Base-by-base conservation (phyloP, 2,797 vertebrate genomes). In the Etheostoma perlongum region DNA sequence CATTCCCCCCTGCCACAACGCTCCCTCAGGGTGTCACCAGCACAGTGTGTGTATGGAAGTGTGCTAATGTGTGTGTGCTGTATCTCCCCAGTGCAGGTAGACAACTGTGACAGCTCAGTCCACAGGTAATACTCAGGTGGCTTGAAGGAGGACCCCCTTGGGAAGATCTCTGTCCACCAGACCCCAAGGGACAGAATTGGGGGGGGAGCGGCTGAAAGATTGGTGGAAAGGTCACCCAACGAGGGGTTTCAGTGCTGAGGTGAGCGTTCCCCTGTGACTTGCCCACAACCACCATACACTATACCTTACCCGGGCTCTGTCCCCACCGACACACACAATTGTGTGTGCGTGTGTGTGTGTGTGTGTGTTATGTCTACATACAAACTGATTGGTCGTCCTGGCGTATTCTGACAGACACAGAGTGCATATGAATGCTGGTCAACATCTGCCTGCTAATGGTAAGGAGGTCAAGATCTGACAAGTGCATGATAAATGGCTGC, bases 401-500 rank as follows among this genome's bases (percentile, higher is more conserved):
- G 58, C 23, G 74, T 71, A 55, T 59, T 79, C 51, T 53, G 49
- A 52, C 51, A 66, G 54, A 76, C 52, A 70, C 71, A 58, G 44
- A 76, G 61, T 40, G 61, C 42, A 63, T 72, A 57, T 36, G 65
- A 83, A 76, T 53, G 68, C 49, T 42, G 62, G 65, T 57, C 74
- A 74, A 90, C 91, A 94, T 92, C 91, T 93, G 92, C 69, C 79
- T 76, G 78, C 79, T 90, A 92, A 90, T 89, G 77, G 85, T 91
- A 90, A 91, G 72, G 85, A 90, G 91, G 94, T 94, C 94, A 93
- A 77, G 52, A 83, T 90, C 77, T 92, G 93, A 92, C 88, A 93
- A 86, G 79, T 78, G 71, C 76, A 85, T 94, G 93, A 95, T 91
- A 83, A 94, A 94, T 93, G 84, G 80, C 66, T 75, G 74, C 75